Conservation (phyloP, 2,888 invertebrate species). For the Tipula unca region DNA sequence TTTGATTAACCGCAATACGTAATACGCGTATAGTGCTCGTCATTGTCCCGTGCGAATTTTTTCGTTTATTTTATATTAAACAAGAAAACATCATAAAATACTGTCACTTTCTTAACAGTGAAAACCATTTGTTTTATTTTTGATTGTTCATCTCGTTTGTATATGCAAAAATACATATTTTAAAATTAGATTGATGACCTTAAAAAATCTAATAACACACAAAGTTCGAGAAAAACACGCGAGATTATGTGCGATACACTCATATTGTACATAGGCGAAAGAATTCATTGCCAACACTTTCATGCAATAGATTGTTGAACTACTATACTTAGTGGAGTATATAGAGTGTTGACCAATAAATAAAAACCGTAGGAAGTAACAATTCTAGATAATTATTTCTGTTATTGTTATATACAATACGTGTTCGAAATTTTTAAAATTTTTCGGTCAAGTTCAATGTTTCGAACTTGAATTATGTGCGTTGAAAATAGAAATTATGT, state of each 20-base stretch:
- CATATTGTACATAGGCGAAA: neutral
- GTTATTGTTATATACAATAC: neutral
- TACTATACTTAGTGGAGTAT: neutral
- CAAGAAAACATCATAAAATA: neutral
- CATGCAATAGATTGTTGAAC: neutral
- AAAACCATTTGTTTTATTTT: neutral
- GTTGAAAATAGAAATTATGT: neutral
- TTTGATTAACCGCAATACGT: neutral
- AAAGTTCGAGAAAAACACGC: neutral
- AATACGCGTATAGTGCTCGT: neutral
- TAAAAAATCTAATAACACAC: neutral
- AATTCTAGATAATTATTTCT: neutral
- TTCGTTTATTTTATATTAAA: neutral
- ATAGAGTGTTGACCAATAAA: too few species aligned
- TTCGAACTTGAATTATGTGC: neutral
- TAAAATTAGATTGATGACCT: neutral
- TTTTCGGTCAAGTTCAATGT: neutral
- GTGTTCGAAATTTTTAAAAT: neutral
- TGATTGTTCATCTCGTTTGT: neutral
- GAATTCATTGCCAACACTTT: neutral
- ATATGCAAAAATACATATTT: neutral
- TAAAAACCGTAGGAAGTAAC: neutral
- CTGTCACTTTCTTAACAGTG: neutral
- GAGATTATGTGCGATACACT: neutral
- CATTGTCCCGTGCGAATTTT: neutral